Evolutionary conservation across 2,888 invertebrate genomes (phyloP).

Genomic region (Cerastis leucographa): DNA sequence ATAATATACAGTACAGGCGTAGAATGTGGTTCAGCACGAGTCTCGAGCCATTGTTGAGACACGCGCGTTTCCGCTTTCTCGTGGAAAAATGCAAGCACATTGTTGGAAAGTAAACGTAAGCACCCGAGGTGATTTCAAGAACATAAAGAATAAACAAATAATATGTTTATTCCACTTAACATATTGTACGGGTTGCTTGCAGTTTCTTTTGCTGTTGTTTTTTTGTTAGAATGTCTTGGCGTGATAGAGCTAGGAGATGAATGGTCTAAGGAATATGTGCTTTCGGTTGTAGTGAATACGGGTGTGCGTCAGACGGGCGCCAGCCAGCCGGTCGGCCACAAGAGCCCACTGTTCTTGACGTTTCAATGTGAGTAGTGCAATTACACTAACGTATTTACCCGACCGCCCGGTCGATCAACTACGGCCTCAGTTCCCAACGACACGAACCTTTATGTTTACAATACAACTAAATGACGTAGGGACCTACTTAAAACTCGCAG

Average conservation of each 20-base stretch:
- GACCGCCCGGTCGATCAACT: constrained; percentile 72
- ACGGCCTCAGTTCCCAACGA: constrained; percentile 62
- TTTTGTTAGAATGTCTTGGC: constrained; percentile 32
- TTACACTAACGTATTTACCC: constrained; percentile 72
- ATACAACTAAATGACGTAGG: constrained; percentile 39
- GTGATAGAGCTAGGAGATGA: constrained; percentile 34
- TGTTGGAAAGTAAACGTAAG: constrained; percentile 86
- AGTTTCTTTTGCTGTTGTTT: constrained; percentile 26
- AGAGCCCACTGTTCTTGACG: constrained; percentile 83
- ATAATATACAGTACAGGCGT: constrained; percentile 83
- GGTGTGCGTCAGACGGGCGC: constrained; percentile 78
- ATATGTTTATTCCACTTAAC: constrained; percentile 40
- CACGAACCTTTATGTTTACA: constrained; percentile 54
- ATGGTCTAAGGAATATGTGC: constrained; percentile 48
- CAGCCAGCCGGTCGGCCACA: constrained; percentile 74
- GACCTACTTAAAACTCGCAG: constrained; percentile 23
- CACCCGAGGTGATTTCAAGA: constrained; percentile 75
- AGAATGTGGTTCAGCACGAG: constrained; percentile 86
- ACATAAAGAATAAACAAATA: constrained; percentile 61
- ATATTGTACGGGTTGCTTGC: constrained; percentile 21
- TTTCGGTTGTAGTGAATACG: constrained; percentile 54
- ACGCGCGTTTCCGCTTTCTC: constrained; percentile 90
- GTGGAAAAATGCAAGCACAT: constrained; percentile 89
- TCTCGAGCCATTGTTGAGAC: constrained; percentile 85
- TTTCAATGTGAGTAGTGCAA: constrained; percentile 76